Evolutionary conservation across 37 sponge, comb jelly and placozoan species (phyloP), one percentile per base, ranked within the genome.

Genomic region (Chondrilla cf. caribensis): DNA sequence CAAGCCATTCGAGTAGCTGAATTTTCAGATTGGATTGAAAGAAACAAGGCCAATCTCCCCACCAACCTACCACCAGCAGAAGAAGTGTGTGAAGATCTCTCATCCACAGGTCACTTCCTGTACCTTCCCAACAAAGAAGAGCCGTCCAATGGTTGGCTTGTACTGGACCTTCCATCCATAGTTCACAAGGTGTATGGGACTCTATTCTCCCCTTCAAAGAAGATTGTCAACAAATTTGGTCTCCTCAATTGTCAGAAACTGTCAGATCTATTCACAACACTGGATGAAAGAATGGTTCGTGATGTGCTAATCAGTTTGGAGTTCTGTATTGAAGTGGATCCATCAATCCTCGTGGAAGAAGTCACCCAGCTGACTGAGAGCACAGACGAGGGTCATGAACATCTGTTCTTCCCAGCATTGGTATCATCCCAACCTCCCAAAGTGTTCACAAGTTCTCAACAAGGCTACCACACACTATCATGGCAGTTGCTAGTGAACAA

Each of bases 181-280:
- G 19, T 60, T 26, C 64, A 60, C 29, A n/a, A 60, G 24, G 64
- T 60, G 64, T 60, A 60, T 15, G 64, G 64, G 64, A 60, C 64
- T 26, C 64, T 60, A 5, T 60, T 60, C 29, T 22, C 64, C 29
- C 64, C 24, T 28, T 60, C 64, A 28, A 60, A 60, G 64, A 26
- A 60, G 64, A 60, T 60, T 60, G 64, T 60, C 9, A 60, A 60
- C 29, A 26, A 60, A n/a, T 60, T 60, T 60, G 64, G 64, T 60
- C 64, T 60, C 64, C 64, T 60, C 29, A 22, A 60, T n/a, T 60
- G 64, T 60, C 64, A 26, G 5, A 7, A 15, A 7, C 64, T 60
- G 24, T 22, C 64, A 28, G 64, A 60, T 6, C 64, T 60, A 7
- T 60, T 60, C 64, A 9, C 64, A 28, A 22, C 24, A 22, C 6